Evolutionary conservation across 1,140 invertebrate species (phyloP), one percentile per base, ranked within the genome.

Genomic region (Pachypsylla venusta): DNA sequence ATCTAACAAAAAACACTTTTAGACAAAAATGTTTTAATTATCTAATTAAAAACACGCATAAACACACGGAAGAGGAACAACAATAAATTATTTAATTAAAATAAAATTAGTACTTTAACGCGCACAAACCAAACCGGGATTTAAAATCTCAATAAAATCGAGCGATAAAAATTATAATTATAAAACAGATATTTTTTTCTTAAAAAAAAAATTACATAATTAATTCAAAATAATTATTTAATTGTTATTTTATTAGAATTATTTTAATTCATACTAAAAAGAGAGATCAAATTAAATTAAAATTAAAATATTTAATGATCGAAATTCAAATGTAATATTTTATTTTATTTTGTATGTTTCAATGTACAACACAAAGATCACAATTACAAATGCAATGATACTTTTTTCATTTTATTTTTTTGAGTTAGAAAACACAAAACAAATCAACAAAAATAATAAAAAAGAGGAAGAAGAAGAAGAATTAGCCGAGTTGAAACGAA

Each of bases 351-450:
- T 19, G 42, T 48, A 22, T 48, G n/a, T 48, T 22, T n/a, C 42
- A 48, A 48, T 48, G 42, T n/a, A 48, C n/a, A 48, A 48, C 42
- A 48, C n/a, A 48, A 48, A n/a, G 22, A 48, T 19, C 22, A n/a
- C 22, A 48, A 48, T 19, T 19, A 19, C n/a, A 48, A 48, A 48
- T 48, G 42, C 7, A 48, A 48, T 48, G 42, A 48, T 48, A 48
- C 42, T n/a, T n/a, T n/a, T n/a, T n/a, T n/a, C n/a, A n/a, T n/a
- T n/a, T n/a, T n/a, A n/a, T n/a, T n/a, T n/a, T n/a, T n/a, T n/a
- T n/a, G n/a, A n/a, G n/a, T n/a, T n/a, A 48, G 42, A n/a, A 48
- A 48, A 48, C 42, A 48, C 42, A 48, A 48, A 22, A 48, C 16
- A 48, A 48, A 48, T 22, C 16, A 48, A 19, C 42, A 48, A 22